A percentile compares a stretch with the other conserved stretches of the same genome.
Evolutionary conservation across 1,140 invertebrate genomes (phyloP).

Genomic region (Potamilus streckersoni): DNA sequence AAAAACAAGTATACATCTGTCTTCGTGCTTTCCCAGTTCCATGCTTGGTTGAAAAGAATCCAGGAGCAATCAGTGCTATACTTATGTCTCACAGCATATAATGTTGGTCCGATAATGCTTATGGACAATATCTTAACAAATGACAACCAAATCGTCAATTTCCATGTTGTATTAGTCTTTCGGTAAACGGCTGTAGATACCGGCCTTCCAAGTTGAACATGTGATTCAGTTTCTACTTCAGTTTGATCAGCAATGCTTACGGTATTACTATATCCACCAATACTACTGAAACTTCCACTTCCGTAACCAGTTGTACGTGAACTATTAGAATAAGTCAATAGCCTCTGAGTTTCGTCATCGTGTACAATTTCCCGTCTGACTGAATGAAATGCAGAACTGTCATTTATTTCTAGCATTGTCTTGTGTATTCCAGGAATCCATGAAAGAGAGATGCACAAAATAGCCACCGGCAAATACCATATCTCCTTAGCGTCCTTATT

Average conservation of each 20-base stretch:
- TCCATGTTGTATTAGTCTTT: background rate
- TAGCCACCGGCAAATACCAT: constrained; percentile 1
- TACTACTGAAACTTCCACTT: background rate
- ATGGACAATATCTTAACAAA: constrained; percentile 11
- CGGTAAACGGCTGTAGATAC: background rate
- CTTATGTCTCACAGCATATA: background rate
- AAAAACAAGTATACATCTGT: constrained; percentile 10
- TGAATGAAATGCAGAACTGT: background rate
- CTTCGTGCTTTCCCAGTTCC: background rate
- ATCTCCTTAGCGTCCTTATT: background rate
- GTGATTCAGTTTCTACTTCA: background rate
- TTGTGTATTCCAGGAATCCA: constrained; percentile 18
- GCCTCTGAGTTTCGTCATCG: background rate
- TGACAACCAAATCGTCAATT: constrained; percentile 20
- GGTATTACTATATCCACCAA: background rate
- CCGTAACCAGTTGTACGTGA: background rate
- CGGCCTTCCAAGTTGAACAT: no score
- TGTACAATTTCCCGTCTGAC: background rate
- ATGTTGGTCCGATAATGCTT: background rate
- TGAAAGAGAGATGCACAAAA: constrained; percentile 15
- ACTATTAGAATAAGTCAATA: background rate
- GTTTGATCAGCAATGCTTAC: background rate
- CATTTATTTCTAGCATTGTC: background rate
- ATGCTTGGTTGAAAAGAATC: background rate
- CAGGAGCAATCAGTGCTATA: background rate